Base-by-base conservation (phyloP, 2,113 vertebrate genomes). In the Pelusios castaneus region DNA sequence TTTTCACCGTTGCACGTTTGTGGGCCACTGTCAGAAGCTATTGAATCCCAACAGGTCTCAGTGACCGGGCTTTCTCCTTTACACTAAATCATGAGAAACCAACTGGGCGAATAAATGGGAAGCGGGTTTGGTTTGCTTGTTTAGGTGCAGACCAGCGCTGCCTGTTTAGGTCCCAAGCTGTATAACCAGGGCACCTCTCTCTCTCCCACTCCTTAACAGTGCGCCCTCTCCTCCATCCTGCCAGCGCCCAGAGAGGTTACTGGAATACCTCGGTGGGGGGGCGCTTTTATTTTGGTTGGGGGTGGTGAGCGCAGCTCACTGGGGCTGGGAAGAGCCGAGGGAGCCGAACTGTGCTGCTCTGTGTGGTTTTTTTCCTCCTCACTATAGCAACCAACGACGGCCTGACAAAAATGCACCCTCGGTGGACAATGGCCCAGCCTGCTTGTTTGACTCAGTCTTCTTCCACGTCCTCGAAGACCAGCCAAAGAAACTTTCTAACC, bases 331-430 rank as follows among this genome's bases (percentile, higher is more conserved):
- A 56, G 90, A 90, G 95, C 94, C 38, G 79, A 95, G 91, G 87
- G 98, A 98, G 98, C 97, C 97, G 97, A 98, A 98, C 97, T 98
- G 96, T 97, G 98, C 96, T 98, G 98, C 98, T 98, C 98, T 99
- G 98, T 99, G 99, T 98, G 98, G 97, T 98, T 98, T 98, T 98
- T 97, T 97, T 98, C 98, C 98, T 98, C 98, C 98, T 99, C 98
- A 97, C 99, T 99, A 99, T 99, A 99, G 99, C 99, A 99, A 99
- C 99, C 98, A 98, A 97, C 98, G 98, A 98, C 97, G 96, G 98
- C 95, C 91, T 95, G 98, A 98, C 98, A 99, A 99, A 99, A 99
- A 99, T 99, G 99, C 98, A 98, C 98, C 98, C 98, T 98, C 98
- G 98, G 98, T 98, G 99, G 99, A 99, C 99, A 99, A 99, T 99